Conservation (phyloP, 1,140 invertebrate genomes). For the Rhysida immarginata region DNA sequence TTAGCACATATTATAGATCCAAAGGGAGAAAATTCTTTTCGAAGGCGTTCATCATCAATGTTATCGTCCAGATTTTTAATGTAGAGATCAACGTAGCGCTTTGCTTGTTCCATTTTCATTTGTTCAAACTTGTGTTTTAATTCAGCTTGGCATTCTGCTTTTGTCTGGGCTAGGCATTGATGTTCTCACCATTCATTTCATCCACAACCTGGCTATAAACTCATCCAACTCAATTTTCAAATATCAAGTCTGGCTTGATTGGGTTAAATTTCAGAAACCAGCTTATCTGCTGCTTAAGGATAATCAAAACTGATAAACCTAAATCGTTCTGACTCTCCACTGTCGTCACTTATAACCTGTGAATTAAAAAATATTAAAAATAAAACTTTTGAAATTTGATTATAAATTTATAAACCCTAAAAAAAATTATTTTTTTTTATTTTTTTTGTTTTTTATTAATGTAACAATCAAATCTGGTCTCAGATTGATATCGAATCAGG, state of each 20-base stretch:
- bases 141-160: slow-evolving; percentile 92
- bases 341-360: slow-evolving; percentile 77
- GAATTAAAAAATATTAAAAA: slow-evolving; percentile 12
- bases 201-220: slow-evolving; percentile 47
- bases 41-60: slow-evolving; percentile 87
- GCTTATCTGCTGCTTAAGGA: slow-evolving; percentile 80
- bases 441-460: no score
- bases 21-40: slow-evolving; percentile 85
- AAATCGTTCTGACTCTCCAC: slow-evolving; percentile 92
- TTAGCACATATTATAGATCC: slow-evolving; percentile 96
- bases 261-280: slow-evolving; percentile 13
- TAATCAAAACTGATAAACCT: slow-evolving; percentile 98
- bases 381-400: no score
- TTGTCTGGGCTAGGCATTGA: slow-evolving; percentile 69
- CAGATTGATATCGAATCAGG: no score
- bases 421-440: no score
- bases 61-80: slow-evolving; percentile 97
- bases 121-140: slow-evolving; percentile 92
- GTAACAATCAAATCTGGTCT: no score
- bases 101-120: slow-evolving; percentile 85
- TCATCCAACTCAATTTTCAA: not conserved
- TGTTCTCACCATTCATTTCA: slow-evolving; percentile 78
- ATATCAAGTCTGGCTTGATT: not conserved
- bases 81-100: slow-evolving; percentile 90
- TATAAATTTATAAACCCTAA: no score